phyloP scores from a whole-genome alignment of 2,888 invertebrate species.

The Ectemnius continuus region DNA sequence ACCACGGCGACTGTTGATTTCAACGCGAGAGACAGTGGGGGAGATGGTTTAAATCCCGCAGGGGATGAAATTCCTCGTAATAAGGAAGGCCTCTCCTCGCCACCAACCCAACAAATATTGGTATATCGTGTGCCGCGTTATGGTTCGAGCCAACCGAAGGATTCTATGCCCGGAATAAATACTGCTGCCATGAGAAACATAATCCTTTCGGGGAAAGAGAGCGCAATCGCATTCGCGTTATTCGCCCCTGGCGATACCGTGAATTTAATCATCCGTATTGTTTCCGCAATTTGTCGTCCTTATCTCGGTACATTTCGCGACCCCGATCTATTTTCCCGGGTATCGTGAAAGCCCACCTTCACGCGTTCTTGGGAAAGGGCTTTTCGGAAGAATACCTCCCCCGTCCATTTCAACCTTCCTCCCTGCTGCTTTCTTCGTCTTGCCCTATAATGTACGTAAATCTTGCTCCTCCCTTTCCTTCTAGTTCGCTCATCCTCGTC shows the following conservation, averaged over 20 bases:
- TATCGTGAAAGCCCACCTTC: conserved; percentile 30
- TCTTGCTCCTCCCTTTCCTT: conserved; percentile 24
- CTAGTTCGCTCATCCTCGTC: conserved; percentile 25
- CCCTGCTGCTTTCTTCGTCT: not conserved
- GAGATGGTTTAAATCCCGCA: not conserved
- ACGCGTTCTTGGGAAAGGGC: conserved; percentile 40
- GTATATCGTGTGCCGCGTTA: conserved; percentile 6
- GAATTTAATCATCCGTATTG: conserved; percentile 30
- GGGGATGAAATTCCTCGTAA: not conserved
- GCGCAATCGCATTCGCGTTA: not conserved
- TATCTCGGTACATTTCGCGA: conserved; percentile 42
- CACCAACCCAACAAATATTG: not conserved
- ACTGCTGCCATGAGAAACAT: not conserved
- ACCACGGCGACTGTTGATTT: not conserved
- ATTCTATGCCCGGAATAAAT: conserved; percentile 1
- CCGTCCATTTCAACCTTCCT: conserved; percentile 12
- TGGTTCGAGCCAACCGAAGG: not conserved
- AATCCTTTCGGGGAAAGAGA: not conserved
- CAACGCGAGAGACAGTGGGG: too few species aligned
- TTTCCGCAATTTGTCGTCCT: conserved; percentile 39
- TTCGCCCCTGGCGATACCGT: not conserved
- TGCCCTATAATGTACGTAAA: conserved; percentile 37
- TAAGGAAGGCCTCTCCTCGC: not conserved
- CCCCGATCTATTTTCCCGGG: conserved; percentile 35
- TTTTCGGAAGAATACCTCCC: conserved; percentile 53